A percentile compares a stretch with the other conserved stretches of the same genome.
These are phyloP conservation scores for Orchestia grillus DNA, from an alignment of 1,140 invertebrate genomes.

Conservation along the genomic window DNA sequence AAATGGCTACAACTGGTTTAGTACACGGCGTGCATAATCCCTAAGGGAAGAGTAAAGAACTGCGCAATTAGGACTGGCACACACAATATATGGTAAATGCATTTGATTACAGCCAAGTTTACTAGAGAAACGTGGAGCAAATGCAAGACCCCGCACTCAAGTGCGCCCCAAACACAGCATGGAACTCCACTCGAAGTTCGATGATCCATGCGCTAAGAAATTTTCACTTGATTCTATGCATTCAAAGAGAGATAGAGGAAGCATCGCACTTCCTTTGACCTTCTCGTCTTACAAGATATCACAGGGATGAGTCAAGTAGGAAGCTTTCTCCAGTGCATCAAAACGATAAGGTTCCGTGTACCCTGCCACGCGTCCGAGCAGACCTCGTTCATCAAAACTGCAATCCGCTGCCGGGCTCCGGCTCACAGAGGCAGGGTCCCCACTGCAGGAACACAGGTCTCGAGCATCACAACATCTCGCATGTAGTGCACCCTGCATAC, in stretches of 20 bases:
- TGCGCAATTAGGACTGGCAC: too few relatives aligned
- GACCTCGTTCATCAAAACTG: conserved; percentile 24
- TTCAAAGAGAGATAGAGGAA: neutral
- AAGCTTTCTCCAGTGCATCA: conserved; percentile 45
- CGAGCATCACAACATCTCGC: neutral
- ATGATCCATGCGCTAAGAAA: neutral
- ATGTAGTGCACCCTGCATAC: neutral
- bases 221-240: neutral
- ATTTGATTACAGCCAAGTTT: neutral
- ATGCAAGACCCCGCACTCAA: neutral
- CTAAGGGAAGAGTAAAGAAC: neutral
- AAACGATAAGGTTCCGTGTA: conserved; percentile 9
- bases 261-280: conserved; percentile 5
- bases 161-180: neutral
- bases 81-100: neutral
- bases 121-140: neutral
- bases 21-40: neutral
- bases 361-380: neutral
- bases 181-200: neutral
- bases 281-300: conserved; percentile 33
- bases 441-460: neutral
- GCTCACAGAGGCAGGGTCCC: neutral
- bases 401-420: neutral
- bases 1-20: neutral
- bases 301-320: conserved; percentile 1